A percentile compares a stretch with the other conserved stretches of the same genome.
These are phyloP conservation scores for Leptocoma aspasia DNA, from an alignment of 2,113 vertebrate species.

Conservation along the genomic window DNA sequence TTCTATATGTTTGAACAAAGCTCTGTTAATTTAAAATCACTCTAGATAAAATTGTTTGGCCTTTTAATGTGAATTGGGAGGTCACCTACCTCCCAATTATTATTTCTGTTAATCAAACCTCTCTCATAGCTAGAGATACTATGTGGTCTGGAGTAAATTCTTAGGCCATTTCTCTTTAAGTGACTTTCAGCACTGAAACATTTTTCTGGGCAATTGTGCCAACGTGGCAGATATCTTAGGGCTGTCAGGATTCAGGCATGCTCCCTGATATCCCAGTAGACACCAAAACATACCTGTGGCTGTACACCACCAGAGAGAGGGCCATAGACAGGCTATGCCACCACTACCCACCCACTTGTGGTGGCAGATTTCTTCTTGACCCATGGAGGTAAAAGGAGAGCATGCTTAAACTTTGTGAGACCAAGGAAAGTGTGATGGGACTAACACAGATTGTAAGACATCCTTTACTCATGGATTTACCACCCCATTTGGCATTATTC, in stretches of 20 bases:
- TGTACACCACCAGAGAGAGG: not conserved
- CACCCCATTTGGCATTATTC: not conserved
- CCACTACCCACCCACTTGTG: not conserved
- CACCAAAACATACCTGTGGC: not conserved
- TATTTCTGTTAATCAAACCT: not conserved
- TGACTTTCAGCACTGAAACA: not conserved
- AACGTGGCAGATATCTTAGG: not conserved
- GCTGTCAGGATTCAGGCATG: not conserved
- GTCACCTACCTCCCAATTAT: too few species aligned
- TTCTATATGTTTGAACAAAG: not conserved
- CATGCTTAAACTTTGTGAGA: not conserved
- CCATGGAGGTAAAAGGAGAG: not conserved
- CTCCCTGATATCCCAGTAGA: not conserved
- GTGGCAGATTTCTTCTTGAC: not conserved
- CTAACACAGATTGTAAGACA: not conserved
- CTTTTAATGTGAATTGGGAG: not conserved
- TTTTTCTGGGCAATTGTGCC: not conserved
- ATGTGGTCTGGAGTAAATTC: not conserved
- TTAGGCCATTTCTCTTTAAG: not conserved
- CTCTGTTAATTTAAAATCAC: not conserved
- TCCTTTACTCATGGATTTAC: not conserved
- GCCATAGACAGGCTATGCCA: not conserved
- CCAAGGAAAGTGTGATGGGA: not conserved
- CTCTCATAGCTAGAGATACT: not conserved
- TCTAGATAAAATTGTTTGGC: not conserved